Evolutionary conservation across 1,140 invertebrate genomes (phyloP).

Genomic region (Parasteatoda tepidariorum): DNA sequence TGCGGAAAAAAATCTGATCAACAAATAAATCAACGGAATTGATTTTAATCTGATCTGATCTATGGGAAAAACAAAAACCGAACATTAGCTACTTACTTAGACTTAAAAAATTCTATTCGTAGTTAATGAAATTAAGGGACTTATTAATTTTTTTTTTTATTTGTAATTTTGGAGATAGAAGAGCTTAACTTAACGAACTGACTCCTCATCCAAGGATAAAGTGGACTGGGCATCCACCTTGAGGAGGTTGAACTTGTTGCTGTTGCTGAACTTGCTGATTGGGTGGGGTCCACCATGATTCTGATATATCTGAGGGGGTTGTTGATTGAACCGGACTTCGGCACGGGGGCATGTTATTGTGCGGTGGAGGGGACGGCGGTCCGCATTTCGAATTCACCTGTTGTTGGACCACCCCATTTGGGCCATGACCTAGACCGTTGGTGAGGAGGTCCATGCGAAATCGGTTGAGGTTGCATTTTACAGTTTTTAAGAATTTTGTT

Average conservation of each 20-base stretch:
- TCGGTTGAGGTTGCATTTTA: constrained; percentile 67
- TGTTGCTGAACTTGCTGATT: constrained; percentile 61
- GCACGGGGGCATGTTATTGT: constrained; percentile 58
- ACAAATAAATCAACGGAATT: no score
- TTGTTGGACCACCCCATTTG: constrained; percentile 70
- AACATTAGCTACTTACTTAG: no score
- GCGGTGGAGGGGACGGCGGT: constrained; percentile 25
- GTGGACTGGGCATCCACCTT: constrained; percentile 79
- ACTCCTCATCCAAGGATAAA: constrained; percentile 98
- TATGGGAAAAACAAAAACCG: no score
- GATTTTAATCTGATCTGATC: no score
- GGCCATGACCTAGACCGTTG: constrained; percentile 65
- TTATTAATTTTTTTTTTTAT: background rate
- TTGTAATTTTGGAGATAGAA: background rate
- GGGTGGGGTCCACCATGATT: constrained; percentile 59
- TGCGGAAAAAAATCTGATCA: no score
- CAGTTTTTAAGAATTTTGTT: no score
- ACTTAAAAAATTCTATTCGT: background rate
- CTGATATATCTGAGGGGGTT: constrained; percentile 73
- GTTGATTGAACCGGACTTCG: constrained; percentile 65
- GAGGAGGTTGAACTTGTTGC: constrained; percentile 58
- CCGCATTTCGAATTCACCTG: constrained; percentile 54
- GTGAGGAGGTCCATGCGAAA: constrained; percentile 65
- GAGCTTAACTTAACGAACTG: constrained; percentile 85
- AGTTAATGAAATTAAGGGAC: background rate